These are phyloP conservation scores for Caenorhabditis doughertyi DNA, from an alignment of 2,888 invertebrate genomes.

Conservation along the genomic window DNA sequence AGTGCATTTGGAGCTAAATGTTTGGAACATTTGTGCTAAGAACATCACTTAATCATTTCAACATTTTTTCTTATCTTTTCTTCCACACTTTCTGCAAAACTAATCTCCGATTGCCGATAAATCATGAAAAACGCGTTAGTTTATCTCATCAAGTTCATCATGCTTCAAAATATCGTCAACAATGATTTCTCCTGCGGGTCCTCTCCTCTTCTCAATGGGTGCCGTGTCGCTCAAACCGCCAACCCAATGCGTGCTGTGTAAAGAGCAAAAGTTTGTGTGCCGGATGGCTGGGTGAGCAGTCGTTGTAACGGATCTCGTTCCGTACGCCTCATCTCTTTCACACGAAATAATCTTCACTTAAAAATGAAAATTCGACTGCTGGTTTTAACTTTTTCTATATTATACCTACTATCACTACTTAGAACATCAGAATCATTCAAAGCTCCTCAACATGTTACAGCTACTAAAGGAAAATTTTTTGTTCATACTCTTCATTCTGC, in stretches of 20 bases:
- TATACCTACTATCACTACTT: conserved; percentile 15
- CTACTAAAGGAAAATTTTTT: conserved; percentile 74
- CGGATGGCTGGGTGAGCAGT: conserved; percentile 9
- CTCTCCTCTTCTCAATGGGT: conserved; percentile 4
- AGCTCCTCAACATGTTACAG: conserved; percentile 64
- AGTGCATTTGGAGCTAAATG: too few relatives aligned
- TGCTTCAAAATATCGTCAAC: conserved; percentile 59
- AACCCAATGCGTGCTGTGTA: conserved; percentile 50
- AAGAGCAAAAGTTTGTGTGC: conserved; percentile 57
- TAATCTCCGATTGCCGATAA: conserved; percentile 29
- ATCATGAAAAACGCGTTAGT: conserved; percentile 26
- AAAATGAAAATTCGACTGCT: conserved; percentile 59
- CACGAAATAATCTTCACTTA: conserved; percentile 57
- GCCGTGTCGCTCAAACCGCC: conserved; percentile 52
- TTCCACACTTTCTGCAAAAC: not conserved
- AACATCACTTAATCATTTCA: too few relatives aligned
- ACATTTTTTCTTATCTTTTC: not conserved
- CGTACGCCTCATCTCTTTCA: conserved; percentile 55
- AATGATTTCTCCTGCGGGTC: conserved; percentile 39
- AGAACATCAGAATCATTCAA: conserved; percentile 18
- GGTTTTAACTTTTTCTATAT: conserved; percentile 15
- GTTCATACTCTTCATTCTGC: conserved; percentile 81
- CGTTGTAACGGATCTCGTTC: conserved; percentile 64
- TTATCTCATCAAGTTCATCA: conserved; percentile 51
- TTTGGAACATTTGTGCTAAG: too few relatives aligned